Base-by-base conservation (phyloP, 2,797 vertebrate genomes). In the Pangasius sanitwongsei region DNA sequence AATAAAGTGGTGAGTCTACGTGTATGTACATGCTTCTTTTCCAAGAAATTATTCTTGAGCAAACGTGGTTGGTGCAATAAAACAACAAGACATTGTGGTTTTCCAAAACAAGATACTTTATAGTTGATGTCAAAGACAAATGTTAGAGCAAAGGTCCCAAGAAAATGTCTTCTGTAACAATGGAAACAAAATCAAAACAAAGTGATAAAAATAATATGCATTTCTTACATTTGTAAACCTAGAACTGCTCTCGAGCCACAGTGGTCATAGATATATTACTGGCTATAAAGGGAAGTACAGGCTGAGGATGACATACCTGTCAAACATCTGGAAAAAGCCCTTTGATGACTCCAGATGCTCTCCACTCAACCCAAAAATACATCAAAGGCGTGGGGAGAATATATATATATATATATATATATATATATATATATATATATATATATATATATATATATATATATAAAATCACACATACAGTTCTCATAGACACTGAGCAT, bases 41-140 rank as follows among this genome's bases (percentile, higher is more conserved):
- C 12, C 6, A 70, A 59, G 4, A 55, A 80, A 28, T n/a, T 0
- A 59, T 85, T 53, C 31, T 78, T 57, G 25, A 44, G 28, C 37
- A 86, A 82, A 81, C 37, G 77, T 28, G 65, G 55, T 72, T 83
- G 80, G 81, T 80, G 89, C 82, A 93, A 93, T 92, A 95, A 96
- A 94, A 94, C 16, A 53, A 93, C 91, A 95, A 94, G 95, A 95
- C 91, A 94, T 65, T 91, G 89, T 92, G 92, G 90, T 90, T 94
- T 96, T 96, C 95, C 96, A 97, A 97, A 96, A 97, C 94, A 96
- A 95, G 94, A 97, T 97, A 97, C 96, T 97, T 97, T 97, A 96
- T 96, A 96, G 95, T 96, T 95, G 94, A 97, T 95, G 96, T 97
- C 96, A 97, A 97, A 97, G 96, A 97, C 96, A 97, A 96, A 95